phyloP scores from a whole-genome alignment of 2,113 vertebrate genomes.

The Myxocyprinus asiaticus region DNA sequence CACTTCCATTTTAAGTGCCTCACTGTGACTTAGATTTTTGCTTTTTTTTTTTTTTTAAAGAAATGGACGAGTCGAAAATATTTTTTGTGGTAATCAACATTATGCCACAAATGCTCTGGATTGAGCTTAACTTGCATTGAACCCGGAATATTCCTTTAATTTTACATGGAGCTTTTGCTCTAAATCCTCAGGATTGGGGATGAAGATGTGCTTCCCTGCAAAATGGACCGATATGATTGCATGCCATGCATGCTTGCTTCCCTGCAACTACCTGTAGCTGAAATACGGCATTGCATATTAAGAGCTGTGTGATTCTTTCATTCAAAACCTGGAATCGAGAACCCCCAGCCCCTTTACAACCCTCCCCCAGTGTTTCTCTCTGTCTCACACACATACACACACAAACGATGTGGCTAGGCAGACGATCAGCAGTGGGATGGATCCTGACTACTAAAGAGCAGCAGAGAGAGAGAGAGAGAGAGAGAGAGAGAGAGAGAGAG shows the following conservation, averaged over 20 bases:
- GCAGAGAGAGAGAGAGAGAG: constrained; percentile 62
- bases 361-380: constrained; percentile 34
- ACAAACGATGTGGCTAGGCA: constrained; percentile 71
- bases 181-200: constrained; percentile 4
- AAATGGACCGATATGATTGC: neutral
- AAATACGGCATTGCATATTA: constrained; percentile 27
- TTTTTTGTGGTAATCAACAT: too few relatives aligned
- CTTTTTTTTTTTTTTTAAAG: too few relatives aligned
- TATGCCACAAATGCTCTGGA: too few relatives aligned
- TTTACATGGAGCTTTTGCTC: neutral
- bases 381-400: constrained; percentile 59
- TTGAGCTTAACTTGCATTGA: too few relatives aligned
- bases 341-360: constrained; percentile 39
- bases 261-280: constrained; percentile 55
- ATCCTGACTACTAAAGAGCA: constrained; percentile 85
- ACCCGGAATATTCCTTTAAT: neutral
- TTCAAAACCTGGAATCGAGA: constrained; percentile 44
- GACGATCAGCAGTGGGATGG: constrained; percentile 81
- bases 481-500: too few relatives aligned
- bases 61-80: too few relatives aligned
- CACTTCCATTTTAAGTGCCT: too few relatives aligned
- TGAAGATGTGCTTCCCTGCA: neutral
- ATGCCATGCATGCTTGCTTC: constrained; percentile 6
- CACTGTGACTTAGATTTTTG: too few relatives aligned
- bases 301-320: constrained; percentile 23